These are phyloP conservation scores for Acanthoscelides obtectus DNA, from an alignment of 2,888 invertebrate species.

Conservation along the genomic window DNA sequence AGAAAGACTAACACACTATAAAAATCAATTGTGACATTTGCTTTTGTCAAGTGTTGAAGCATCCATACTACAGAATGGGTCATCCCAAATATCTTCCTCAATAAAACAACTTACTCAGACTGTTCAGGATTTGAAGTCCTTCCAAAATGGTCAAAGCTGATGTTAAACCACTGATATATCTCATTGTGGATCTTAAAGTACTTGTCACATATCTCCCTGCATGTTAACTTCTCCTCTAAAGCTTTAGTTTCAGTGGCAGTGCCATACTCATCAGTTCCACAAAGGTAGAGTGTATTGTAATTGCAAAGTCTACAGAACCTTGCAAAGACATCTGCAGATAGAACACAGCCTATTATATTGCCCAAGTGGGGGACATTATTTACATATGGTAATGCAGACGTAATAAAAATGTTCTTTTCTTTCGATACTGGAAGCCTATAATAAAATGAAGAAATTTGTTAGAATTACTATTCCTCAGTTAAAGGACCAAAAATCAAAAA, in stretches of 20 bases:
- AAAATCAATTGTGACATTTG: too few species aligned
- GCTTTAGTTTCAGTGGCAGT: slow-evolving; percentile 99
- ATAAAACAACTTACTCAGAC: slow-evolving; percentile 67
- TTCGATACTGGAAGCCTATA: slow-evolving; percentile 72
- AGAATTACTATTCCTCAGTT: background rate
- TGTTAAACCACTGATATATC: slow-evolving; percentile 97
- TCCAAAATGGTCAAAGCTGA: slow-evolving; percentile 95
- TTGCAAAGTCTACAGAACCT: slow-evolving; percentile 84
- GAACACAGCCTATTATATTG: slow-evolving; percentile 97
- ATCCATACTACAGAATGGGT: too few species aligned
- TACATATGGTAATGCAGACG: slow-evolving; percentile 96
- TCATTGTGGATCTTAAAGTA: slow-evolving; percentile 88
- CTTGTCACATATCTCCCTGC: slow-evolving; percentile 89
- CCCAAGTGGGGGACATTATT: slow-evolving; percentile 99
- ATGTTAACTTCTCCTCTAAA: slow-evolving; percentile 77
- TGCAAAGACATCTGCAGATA: slow-evolving; percentile 88
- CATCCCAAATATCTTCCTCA: background rate
- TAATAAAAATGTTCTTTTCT: slow-evolving; percentile 83
- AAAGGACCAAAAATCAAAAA: too few species aligned
- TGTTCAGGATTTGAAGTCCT: slow-evolving; percentile 91
- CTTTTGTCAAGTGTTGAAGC: too few species aligned
- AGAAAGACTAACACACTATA: too few species aligned
- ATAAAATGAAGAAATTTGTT: slow-evolving; percentile 10
- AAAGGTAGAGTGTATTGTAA: slow-evolving; percentile 84
- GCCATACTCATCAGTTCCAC: slow-evolving; percentile 98